Base-by-base conservation (phyloP, 2,797 vertebrate genomes). In the Poeciliopsis presidionis region DNA sequence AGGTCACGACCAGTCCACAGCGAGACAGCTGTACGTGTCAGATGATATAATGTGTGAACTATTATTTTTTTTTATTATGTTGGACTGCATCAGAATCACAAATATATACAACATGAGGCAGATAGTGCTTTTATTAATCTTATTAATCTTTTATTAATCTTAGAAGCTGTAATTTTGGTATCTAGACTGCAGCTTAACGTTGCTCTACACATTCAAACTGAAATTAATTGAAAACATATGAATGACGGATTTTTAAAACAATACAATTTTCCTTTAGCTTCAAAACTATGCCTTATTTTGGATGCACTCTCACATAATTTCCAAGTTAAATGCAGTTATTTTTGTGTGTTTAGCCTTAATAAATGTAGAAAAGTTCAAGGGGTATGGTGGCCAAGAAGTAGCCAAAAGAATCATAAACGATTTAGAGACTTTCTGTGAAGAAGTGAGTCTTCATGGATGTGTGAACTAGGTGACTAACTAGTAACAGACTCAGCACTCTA, bases 1-100 rank as follows among this genome's bases (percentile, higher is more conserved):
- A 67, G 86, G 88, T 89, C 87, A 86, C 22, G 7, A 57, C 3
- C 57, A 47, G 77, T n/a, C 75, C 65, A 55, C 75, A 59, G 59
- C 41, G 33, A 8, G 78, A 41, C 46, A 75, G 63, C 41, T 80
- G 41, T 55, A 67, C 55, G 9, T 61, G 47, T 79, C 43, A 46
- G 16, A 84, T n/a, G 20, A 36, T n/a, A 20, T 72, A 33, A 41
- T 18, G 30, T 72, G 69, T 12, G 55, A 45, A 89, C 75, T 83
- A 75, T 76, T 5, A 30, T 69, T 84, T 82, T 74, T 87, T 61
- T n/a, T n/a, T n/a, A n/a, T n/a, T n/a, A n/a, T 41, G 36, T 4
- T 41, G 16, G 36, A 20, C 7, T 30, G 39, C 18, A 67, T 12
- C 20, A 69, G 65, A 39, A 65, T 14, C 39, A 69, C 7, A 14